phyloP scores from a whole-genome alignment of 64 coral and sea anemone genomes.

The Stichodactyla helianthus region DNA sequence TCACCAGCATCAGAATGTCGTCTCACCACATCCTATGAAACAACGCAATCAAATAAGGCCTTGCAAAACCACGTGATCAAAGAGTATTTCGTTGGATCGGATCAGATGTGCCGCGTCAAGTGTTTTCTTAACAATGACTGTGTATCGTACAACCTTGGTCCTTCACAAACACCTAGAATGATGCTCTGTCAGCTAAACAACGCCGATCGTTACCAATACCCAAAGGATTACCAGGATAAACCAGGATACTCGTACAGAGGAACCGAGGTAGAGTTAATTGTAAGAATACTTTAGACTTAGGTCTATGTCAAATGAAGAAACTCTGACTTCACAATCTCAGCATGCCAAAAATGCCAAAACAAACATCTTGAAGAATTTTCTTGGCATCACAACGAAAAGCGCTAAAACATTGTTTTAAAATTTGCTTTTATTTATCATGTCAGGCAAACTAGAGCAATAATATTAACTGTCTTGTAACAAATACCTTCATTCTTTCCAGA shows the following conservation, averaged over 20 bases:
- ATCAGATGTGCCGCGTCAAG: neutral
- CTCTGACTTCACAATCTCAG: too few species aligned
- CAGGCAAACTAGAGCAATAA: too few species aligned
- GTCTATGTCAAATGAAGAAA: too few species aligned
- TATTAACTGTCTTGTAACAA: too few species aligned
- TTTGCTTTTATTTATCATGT: too few species aligned
- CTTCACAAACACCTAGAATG: slow-evolving; percentile 9
- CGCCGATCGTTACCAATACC: slow-evolving; percentile 20
- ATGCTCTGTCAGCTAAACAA: slow-evolving; percentile 9
- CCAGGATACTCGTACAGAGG: neutral
- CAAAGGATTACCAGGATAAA: slow-evolving; percentile 2
- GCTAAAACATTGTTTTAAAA: too few species aligned
- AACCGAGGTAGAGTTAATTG: neutral
- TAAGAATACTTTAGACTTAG: too few species aligned
- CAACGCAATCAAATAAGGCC: neutral
- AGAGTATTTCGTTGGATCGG: neutral
- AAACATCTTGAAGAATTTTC: too few species aligned
- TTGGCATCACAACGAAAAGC: too few species aligned
- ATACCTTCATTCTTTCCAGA: too few species aligned
- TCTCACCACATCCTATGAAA: neutral
- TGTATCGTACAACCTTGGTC: slow-evolving; percentile 24
- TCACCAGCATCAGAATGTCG: neutral
- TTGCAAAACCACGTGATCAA: neutral
- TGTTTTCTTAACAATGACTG: neutral
- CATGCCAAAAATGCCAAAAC: too few species aligned